Percentiles rank a stretch among this genome's conserved stretches.
phyloP scores from a whole-genome alignment of 2,113 vertebrate species.

The Nesoenas mayeri region DNA sequence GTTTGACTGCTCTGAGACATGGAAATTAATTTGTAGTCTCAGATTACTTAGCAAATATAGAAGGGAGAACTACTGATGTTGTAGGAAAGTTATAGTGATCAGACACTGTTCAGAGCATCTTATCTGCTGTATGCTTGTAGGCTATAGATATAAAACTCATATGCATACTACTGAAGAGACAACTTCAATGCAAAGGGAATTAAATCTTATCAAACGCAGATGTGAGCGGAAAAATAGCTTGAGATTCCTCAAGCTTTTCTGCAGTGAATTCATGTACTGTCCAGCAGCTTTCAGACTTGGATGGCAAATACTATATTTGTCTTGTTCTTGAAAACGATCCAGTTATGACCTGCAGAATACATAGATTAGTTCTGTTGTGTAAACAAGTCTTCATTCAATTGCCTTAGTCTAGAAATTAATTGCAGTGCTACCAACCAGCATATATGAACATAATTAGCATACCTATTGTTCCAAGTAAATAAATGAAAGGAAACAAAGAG shows the following conservation, averaged over 20 bases:
- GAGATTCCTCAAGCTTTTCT: not conserved
- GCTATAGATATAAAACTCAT: not conserved
- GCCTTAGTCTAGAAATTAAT: not conserved
- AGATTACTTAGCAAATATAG: not conserved
- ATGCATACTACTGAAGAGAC: not conserved
- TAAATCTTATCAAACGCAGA: not conserved
- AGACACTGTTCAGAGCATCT: not conserved
- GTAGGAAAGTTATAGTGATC: not conserved
- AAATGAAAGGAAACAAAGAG: slow-evolving; percentile 39
- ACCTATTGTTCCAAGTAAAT: slow-evolving; percentile 43
- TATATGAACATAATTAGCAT: slow-evolving; percentile 25
- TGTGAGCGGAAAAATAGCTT: not conserved
- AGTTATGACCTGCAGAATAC: not conserved
- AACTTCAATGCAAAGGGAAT: not conserved
- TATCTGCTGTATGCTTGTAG: not conserved
- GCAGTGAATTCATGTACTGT: not conserved
- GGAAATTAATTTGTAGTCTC: not conserved
- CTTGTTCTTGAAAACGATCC: not conserved
- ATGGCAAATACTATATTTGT: not conserved
- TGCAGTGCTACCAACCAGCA: not conserved
- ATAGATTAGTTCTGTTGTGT: not conserved
- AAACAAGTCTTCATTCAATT: not conserved
- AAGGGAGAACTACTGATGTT: not conserved
- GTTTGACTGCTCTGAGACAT: not conserved
- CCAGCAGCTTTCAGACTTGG: not conserved